Evolutionary conservation across 2,888 invertebrate genomes (phyloP).

Genomic region (Diarsia dahlii): DNA sequence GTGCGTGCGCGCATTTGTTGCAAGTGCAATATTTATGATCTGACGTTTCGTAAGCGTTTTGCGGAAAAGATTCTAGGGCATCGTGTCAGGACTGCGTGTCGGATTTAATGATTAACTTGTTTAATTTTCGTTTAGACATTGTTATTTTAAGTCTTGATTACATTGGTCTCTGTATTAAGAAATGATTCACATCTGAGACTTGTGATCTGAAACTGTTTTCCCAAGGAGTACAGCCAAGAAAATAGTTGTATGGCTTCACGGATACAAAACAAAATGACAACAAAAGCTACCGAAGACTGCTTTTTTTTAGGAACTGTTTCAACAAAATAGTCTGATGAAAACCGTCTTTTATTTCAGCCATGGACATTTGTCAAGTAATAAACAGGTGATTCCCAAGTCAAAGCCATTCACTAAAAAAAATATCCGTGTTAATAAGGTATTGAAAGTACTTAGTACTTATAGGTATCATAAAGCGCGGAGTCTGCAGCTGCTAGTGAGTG

Average conservation of each 20-base stretch:
- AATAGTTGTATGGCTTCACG: neutral
- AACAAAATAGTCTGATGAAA: neutral
- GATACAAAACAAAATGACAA: neutral
- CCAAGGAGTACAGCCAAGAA: neutral
- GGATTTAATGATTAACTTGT: constrained; percentile 50
- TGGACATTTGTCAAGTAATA: no score
- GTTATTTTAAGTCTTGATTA: constrained; percentile 31
- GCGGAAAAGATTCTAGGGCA: constrained; percentile 82
- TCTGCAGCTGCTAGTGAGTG: no score
- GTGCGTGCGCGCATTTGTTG: constrained; percentile 76
- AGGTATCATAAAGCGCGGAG: no score
- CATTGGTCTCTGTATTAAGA: constrained; percentile 2
- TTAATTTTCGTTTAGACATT: constrained; percentile 42
- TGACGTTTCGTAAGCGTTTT: constrained; percentile 74
- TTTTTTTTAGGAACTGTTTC: no score
- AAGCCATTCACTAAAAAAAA: no score
- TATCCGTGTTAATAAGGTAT: no score
- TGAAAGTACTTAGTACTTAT: no score
- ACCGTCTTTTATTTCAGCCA: neutral
- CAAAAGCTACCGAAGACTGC: no score
- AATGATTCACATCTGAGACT: constrained; percentile 8
- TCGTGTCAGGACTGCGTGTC: constrained; percentile 64
- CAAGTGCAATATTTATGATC: constrained; percentile 76
- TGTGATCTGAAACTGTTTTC: constrained; percentile 1
- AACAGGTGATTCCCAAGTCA: no score